Percentiles rank a stretch among this genome's conserved stretches.
Evolutionary conservation across 1,140 invertebrate species (phyloP).

Genomic region (Bombus breviceps): DNA sequence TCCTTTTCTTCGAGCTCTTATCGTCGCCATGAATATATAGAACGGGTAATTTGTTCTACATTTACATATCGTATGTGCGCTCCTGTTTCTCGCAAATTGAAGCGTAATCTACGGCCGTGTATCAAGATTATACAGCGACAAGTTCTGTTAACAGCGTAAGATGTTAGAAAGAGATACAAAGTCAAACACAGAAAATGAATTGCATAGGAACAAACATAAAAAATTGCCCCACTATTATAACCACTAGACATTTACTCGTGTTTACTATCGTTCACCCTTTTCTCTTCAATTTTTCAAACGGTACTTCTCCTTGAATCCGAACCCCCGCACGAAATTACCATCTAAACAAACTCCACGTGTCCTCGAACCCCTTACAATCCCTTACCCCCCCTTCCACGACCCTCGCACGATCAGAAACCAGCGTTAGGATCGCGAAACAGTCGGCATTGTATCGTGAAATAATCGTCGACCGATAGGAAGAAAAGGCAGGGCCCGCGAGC

Average conservation of each 20-base stretch:
- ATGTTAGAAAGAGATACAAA: background rate
- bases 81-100: background rate
- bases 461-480: constrained; percentile 63
- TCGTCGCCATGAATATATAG: background rate
- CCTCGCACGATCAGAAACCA: background rate
- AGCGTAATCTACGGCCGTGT: background rate
- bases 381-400: background rate
- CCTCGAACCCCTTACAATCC: background rate
- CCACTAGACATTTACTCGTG: background rate
- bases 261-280: background rate
- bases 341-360: constrained; percentile 10
- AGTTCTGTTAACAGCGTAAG: background rate
- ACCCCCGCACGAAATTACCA: background rate
- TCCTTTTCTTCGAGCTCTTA: background rate
- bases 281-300: background rate
- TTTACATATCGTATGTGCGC: background rate
- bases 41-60: background rate
- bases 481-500: constrained; percentile 57
- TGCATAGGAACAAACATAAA: no score
- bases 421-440: background rate
- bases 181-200: background rate
- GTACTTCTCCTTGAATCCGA: background rate
- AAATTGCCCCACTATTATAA: no score
- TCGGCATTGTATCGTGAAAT: constrained; percentile 56
- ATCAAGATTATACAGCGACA: background rate